These are phyloP conservation scores for Podarcis raffonei DNA, from an alignment of 2,113 vertebrate genomes.

Conservation along the genomic window DNA sequence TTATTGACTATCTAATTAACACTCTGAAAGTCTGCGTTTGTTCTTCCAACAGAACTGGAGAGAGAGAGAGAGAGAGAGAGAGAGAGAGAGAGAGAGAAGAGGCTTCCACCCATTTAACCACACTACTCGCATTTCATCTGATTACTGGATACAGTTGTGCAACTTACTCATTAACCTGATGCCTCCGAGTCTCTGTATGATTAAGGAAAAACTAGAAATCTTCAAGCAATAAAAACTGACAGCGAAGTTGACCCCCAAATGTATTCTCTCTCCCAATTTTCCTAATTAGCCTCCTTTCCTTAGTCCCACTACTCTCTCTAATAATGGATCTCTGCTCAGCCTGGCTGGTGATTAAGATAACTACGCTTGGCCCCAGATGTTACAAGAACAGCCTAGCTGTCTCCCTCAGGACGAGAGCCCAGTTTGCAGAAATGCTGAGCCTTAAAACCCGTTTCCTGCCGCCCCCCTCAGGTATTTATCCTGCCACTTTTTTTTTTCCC, in stretches of 20 bases:
- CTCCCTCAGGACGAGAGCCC: neutral
- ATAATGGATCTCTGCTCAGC: conserved; percentile 30
- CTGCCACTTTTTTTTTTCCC: neutral
- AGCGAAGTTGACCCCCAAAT: conserved; percentile 16
- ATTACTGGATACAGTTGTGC: conserved; percentile 10
- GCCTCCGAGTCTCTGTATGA: conserved; percentile 16
- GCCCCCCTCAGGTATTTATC: conserved; percentile 15
- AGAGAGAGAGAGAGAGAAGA: conserved; percentile 1
- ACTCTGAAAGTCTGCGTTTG: conserved; percentile 54
- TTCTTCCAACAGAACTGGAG: conserved; percentile 38
- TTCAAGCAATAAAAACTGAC: conserved; percentile 10
- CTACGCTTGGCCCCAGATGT: conserved; percentile 3
- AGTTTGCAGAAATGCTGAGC: conserved; percentile 9
- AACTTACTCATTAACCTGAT: conserved; percentile 6
- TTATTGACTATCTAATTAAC: conserved; percentile 43
- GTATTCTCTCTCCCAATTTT: conserved; percentile 16
- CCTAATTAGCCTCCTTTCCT: conserved; percentile 31
- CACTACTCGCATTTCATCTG: conserved; percentile 30
- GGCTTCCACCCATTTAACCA: conserved; percentile 8
- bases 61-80: neutral
- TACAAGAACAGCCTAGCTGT: neutral
- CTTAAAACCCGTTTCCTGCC: neutral
- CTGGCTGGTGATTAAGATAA: conserved; percentile 31
- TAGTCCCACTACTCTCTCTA: neutral
- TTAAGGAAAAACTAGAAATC: conserved; percentile 23